Evolutionary conservation across 2,888 invertebrate species (phyloP).

Genomic region (Lasioglossum marginatum): DNA sequence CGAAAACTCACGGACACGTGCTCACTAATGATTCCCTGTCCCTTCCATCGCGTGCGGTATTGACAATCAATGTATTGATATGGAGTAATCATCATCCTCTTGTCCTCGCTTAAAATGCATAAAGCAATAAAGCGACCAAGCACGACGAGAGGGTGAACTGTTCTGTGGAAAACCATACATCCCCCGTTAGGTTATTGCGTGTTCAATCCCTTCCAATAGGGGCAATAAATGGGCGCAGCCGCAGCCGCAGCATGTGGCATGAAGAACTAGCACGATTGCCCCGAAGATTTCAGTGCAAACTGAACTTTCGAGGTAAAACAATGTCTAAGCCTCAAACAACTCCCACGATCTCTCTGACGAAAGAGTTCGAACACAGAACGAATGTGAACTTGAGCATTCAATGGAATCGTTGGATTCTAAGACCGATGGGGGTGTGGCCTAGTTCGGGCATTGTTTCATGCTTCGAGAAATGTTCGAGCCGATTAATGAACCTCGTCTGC

Average conservation of each 20-base stretch:
- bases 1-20: no score
- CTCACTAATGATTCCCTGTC: background rate
- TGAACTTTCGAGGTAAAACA: background rate
- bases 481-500: background rate
- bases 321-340: background rate
- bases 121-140: background rate
- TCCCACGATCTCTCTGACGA: rapidly evolving
- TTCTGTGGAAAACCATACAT: background rate
- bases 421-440: slow-evolving; percentile 72
- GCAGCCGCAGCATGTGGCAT: background rate
- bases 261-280: background rate
- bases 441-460: background rate
- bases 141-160: background rate
- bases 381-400: slow-evolving; percentile 61
- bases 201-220: background rate
- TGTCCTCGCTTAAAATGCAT: slow-evolving; percentile 27
- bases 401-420: slow-evolving; percentile 66
- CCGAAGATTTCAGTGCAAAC: background rate
- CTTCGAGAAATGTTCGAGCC: background rate
- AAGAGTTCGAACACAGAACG: background rate
- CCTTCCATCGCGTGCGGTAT: background rate
- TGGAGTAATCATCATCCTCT: background rate
- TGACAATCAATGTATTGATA: slow-evolving; percentile 15
- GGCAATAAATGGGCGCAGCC: slow-evolving; percentile 25
- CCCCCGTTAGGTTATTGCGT: background rate